Percentiles rank a stretch among this genome's conserved stretches.
These are phyloP conservation scores for Cardiocondyla obscurior DNA, from an alignment of 1,140 invertebrate species.

Conservation along the genomic window DNA sequence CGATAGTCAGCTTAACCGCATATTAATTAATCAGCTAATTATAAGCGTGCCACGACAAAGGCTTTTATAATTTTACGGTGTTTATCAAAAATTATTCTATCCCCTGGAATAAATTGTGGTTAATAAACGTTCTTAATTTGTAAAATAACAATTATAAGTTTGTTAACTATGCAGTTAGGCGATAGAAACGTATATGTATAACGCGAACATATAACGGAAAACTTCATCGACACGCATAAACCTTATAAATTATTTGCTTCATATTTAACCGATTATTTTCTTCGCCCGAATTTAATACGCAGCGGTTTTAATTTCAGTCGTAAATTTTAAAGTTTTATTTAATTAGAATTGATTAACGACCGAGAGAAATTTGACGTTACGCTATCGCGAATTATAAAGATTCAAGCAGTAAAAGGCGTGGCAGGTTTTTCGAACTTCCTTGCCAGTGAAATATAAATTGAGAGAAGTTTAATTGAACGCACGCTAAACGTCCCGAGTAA, in stretches of 20 bases:
- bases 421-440: neutral
- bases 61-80: neutral
- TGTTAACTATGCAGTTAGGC: neutral
- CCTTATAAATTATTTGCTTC: constrained; percentile 14
- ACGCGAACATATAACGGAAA: neutral
- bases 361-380: neutral
- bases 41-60: neutral
- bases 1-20: constrained; percentile 39
- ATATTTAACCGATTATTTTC: neutral
- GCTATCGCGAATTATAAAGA: neutral
- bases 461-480: constrained; percentile 45
- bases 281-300: neutral
- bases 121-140: too few species aligned
- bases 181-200: neutral
- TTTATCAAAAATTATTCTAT: neutral
- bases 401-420: neutral
- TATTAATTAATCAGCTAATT: constrained; percentile 45
- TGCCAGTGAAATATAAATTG: constrained; percentile 10
- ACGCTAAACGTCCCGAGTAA: neutral
- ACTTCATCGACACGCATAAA: neutral
- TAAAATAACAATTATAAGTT: too few species aligned
- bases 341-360: constrained; percentile 17
- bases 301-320: neutral
- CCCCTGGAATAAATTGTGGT: neutral
- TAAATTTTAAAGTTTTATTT: constrained; percentile 30